A percentile compares a stretch with the other conserved stretches of the same genome.
Conservation (phyloP, 2,113 vertebrate species). For the Peromyscus leucopus region DNA sequence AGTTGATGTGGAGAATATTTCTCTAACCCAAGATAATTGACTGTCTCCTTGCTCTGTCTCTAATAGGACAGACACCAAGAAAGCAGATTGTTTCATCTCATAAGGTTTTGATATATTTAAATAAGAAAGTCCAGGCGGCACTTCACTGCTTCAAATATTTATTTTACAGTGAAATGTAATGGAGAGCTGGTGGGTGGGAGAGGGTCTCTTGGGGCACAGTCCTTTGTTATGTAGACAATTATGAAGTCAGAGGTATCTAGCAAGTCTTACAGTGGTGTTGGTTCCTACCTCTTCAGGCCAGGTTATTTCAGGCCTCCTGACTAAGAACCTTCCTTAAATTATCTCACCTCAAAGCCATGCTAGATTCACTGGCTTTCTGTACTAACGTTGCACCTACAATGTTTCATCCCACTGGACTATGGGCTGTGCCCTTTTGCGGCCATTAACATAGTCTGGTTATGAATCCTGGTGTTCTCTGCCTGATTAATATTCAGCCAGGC, state of each 20-base stretch:
- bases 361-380: slow-evolving; percentile 38
- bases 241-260: slow-evolving; percentile 74
- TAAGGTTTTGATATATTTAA: slow-evolving; percentile 23
- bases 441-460: slow-evolving; percentile 30
- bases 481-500: slow-evolving; percentile 67
- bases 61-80: not conserved
- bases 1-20: not conserved
- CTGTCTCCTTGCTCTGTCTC: not conserved
- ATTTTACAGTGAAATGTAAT: slow-evolving; percentile 26
- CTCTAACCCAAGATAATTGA: not conserved
- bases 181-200: not conserved
- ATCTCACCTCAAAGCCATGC: not conserved
- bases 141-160: not conserved
- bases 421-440: not conserved
- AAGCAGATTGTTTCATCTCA: slow-evolving; percentile 36
- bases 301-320: slow-evolving; percentile 62
- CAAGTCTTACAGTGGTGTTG: slow-evolving; percentile 54
- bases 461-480: slow-evolving; percentile 55
- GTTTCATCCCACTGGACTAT: not conserved
- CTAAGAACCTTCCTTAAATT: slow-evolving; percentile 55
- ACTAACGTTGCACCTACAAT: slow-evolving; percentile 35
- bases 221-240: slow-evolving; percentile 72
- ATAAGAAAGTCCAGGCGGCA: slow-evolving; percentile 26
- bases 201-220: slow-evolving; percentile 32
- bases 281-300: slow-evolving; percentile 47